These are phyloP conservation scores for Neodiprion pinetum DNA, from an alignment of 1,140 invertebrate species.

Conservation along the genomic window DNA sequence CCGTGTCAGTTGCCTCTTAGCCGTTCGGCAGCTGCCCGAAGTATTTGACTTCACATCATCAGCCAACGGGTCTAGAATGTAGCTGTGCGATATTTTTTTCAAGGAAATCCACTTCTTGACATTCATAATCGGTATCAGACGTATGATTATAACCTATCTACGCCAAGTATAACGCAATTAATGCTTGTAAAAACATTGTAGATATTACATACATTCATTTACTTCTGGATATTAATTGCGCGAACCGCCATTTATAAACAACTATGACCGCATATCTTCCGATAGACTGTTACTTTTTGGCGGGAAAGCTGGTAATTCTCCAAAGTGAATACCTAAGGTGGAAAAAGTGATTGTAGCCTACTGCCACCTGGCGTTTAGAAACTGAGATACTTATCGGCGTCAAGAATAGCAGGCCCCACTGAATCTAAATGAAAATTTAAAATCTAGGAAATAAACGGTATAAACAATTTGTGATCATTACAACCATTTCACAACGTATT, in stretches of 20 bases:
- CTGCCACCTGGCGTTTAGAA: neutral
- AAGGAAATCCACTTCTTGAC: neutral
- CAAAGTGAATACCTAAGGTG: neutral
- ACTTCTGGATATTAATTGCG: neutral
- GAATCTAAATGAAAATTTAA: no score
- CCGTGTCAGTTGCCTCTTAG: conserved; percentile 21
- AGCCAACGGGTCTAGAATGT: neutral
- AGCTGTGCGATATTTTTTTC: conserved; percentile 2
- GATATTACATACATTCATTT: no score
- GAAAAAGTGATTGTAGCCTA: neutral
- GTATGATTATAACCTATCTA: no score
- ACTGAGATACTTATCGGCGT: no score
- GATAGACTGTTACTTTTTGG: neutral
- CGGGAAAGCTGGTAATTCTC: neutral
- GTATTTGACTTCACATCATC: neutral
- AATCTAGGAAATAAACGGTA: no score
- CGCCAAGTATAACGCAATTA: no score
- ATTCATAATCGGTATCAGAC: neutral
- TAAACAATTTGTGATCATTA: no score
- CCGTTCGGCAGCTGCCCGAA: neutral
- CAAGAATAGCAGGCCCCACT: no score
- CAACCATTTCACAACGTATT: no score
- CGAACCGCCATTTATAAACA: conserved; percentile 4
- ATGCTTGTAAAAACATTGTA: no score
- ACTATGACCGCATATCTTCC: neutral